phyloP scores from a whole-genome alignment of 1,140 invertebrate species.

The Lerema accius region DNA sequence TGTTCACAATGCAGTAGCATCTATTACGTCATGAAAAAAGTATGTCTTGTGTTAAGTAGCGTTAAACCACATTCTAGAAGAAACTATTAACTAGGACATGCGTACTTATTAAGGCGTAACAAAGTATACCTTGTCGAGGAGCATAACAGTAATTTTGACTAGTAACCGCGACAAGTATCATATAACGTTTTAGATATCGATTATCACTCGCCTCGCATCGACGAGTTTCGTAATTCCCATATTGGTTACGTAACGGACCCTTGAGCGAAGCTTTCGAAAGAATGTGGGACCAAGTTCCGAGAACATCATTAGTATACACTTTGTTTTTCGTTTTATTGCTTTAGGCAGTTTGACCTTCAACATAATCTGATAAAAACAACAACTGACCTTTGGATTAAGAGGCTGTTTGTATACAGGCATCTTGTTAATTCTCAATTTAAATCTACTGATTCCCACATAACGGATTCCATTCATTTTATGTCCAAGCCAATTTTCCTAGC shows the following conservation, averaged over 20 bases:
- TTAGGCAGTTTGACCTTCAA: too few relatives aligned
- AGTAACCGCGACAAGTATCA: slow-evolving; percentile 14
- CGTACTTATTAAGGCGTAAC: neutral
- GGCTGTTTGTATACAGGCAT: too few relatives aligned
- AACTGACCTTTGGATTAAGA: too few relatives aligned
- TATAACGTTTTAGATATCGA: slow-evolving; percentile 8
- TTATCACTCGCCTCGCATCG: neutral
- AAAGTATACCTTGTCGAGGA: neutral
- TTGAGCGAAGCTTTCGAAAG: neutral
- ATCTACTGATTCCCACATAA: too few relatives aligned
- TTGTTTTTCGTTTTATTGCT: too few relatives aligned
- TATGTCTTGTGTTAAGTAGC: too few relatives aligned
- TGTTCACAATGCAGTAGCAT: too few relatives aligned
- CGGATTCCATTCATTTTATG: too few relatives aligned
- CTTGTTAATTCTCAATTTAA: too few relatives aligned
- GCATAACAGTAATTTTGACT: slow-evolving; percentile 6
- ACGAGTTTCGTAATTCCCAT: slow-evolving; percentile 19
- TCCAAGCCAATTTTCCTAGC: too few relatives aligned
- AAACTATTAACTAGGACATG: neutral
- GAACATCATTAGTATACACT: slow-evolving; percentile 11
- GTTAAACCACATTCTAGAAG: neutral
- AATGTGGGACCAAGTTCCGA: slow-evolving; percentile 1
- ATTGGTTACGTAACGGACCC: slow-evolving; percentile 19
- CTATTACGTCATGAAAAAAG: too few relatives aligned
- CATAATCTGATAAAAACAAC: too few relatives aligned